Conservation (phyloP, 2,797 vertebrate species). For the Phrynocephalus forsythii region DNA sequence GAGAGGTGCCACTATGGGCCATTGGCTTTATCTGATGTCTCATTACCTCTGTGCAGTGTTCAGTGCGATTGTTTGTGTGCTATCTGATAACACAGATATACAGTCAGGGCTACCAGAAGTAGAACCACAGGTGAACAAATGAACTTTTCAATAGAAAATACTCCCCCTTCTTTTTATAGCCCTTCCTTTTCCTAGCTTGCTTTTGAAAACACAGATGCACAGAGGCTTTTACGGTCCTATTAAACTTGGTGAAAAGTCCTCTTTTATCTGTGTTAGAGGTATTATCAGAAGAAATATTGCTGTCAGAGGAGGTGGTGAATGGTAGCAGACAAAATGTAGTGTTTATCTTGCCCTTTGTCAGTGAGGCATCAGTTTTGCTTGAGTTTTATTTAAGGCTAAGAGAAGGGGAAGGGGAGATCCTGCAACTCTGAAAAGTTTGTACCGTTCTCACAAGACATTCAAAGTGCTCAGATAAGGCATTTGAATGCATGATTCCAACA, state of each 20-base stretch:
- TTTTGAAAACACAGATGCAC: constrained; percentile 10
- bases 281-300: neutral
- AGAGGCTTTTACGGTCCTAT: constrained; percentile 10
- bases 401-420: neutral
- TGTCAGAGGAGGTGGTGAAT: neutral
- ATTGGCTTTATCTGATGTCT: constrained; percentile 19
- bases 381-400: constrained; percentile 2
- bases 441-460: neutral
- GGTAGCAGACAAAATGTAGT: constrained; percentile 13
- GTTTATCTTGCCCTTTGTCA: constrained; percentile 28
- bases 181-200: neutral
- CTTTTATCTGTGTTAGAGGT: neutral
- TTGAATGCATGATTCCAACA: neutral
- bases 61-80: constrained; percentile 1
- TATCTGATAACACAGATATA: constrained; percentile 9
- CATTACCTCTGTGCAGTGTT: neutral
- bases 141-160: neutral
- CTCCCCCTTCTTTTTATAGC: neutral
- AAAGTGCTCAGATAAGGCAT: neutral
- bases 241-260: constrained; percentile 17
- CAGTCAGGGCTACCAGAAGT: neutral
- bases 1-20: neutral
- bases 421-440: neutral
- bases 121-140: constrained; percentile 35
- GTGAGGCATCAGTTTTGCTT: constrained; percentile 16